Evolutionary conservation across 2,888 invertebrate genomes (phyloP).

Genomic region (Gasteruption jaculator): DNA sequence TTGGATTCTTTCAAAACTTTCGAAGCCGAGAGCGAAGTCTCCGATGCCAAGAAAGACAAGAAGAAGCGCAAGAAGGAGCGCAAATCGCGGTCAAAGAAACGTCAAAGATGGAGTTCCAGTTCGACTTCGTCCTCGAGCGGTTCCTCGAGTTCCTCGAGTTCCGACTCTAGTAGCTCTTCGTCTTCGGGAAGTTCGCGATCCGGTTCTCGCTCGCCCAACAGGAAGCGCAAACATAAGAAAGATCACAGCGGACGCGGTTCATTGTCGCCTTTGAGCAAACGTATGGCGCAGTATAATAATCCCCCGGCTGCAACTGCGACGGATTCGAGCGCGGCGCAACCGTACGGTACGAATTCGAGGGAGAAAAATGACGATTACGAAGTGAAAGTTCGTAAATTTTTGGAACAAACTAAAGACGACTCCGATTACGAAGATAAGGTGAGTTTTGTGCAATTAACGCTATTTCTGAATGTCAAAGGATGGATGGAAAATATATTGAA

Average conservation of each 20-base stretch:
- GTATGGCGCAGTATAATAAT: slow-evolving; percentile 77
- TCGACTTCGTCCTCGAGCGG: slow-evolving; percentile 68
- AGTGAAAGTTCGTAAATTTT: slow-evolving; percentile 66
- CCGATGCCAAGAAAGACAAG: slow-evolving; percentile 49
- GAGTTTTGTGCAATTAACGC: slow-evolving; percentile 17
- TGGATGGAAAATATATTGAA: no score
- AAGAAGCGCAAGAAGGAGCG: slow-evolving; percentile 52
- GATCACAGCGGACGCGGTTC: slow-evolving; percentile 68
- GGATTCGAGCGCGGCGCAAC: slow-evolving; percentile 54
- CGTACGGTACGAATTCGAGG: slow-evolving; percentile 48
- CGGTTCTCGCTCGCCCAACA: slow-evolving; percentile 41
- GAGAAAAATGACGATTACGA: slow-evolving; percentile 60
- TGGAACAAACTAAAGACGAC: slow-evolving; percentile 77
- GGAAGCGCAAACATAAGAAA: slow-evolving; percentile 47
- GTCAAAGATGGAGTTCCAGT: slow-evolving; percentile 54
- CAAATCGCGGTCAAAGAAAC: slow-evolving; percentile 48
- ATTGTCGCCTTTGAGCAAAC: slow-evolving; percentile 76
- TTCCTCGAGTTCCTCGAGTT: slow-evolving; percentile 61
- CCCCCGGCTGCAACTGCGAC: slow-evolving; percentile 59
- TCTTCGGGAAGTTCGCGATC: slow-evolving; percentile 49
- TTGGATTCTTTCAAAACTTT: slow-evolving; percentile 44
- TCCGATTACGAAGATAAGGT: slow-evolving; percentile 78
- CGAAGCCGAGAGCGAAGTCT: slow-evolving; percentile 42
- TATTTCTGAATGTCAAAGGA: not conserved
- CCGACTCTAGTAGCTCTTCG: slow-evolving; percentile 58